phyloP scores from a whole-genome alignment of 2,888 invertebrate genomes.

The Monoplex corrugatus region DNA sequence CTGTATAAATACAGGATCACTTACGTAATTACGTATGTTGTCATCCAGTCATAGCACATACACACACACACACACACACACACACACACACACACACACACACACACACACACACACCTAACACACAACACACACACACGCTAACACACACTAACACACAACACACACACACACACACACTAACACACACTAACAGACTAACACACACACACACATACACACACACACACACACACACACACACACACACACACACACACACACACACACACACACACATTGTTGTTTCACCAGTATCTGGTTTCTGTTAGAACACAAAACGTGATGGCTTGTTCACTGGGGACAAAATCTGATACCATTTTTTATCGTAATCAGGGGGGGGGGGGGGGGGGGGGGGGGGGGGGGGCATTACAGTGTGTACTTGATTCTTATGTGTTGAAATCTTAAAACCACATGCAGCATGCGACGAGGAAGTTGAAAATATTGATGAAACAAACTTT shows the following conservation, averaged over 20 bases:
- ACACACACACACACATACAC: neutral
- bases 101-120: neutral
- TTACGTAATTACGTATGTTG: neutral
- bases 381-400: no score
- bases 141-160: neutral
- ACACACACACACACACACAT: neutral
- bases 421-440: no score
- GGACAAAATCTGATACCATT: no score
- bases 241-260: constrained; percentile 11
- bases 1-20: no score
- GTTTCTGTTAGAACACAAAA: no score
- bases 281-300: no score
- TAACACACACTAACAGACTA: neutral
- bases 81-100: constrained; percentile 16
- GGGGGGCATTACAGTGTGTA: no score
- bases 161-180: neutral
- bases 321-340: no score
- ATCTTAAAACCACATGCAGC: no score
- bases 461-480: no score
- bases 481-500: no score
- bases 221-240: neutral
- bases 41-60: neutral
- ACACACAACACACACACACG: neutral
- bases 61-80: neutral
- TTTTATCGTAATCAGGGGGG: no score